phyloP scores from a whole-genome alignment of 2,113 vertebrate species.

The Origma solitaria region DNA sequence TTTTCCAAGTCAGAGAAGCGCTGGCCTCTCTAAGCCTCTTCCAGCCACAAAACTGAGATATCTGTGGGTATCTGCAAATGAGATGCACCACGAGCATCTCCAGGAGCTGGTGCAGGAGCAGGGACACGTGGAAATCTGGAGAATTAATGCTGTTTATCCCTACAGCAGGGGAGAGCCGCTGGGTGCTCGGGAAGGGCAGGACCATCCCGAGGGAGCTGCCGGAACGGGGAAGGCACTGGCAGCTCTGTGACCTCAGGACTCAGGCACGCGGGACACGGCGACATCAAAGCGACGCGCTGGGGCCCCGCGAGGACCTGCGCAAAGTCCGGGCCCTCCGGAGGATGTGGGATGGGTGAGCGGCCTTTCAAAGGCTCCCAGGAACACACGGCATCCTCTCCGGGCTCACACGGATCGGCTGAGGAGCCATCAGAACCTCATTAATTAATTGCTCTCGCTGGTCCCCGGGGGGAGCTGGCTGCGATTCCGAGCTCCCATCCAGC shows the following conservation, averaged over 20 bases:
- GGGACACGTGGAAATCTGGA: rapidly evolving
- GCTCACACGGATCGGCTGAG: no score
- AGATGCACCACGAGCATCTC: background rate
- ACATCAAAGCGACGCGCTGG: conserved; percentile 19
- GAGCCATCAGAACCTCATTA: background rate
- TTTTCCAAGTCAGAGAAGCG: background rate
- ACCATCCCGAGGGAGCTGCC: background rate
- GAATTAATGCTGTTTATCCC: background rate
- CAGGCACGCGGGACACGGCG: background rate
- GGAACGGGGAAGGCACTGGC: background rate
- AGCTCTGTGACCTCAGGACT: background rate
- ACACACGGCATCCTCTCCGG: background rate
- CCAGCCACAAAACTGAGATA: rapidly evolving
- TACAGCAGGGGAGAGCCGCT: background rate
- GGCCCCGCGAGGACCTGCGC: background rate
- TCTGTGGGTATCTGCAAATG: background rate
- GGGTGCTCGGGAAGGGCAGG: background rate
- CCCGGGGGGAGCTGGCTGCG: rapidly evolving
- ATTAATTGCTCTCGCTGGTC: background rate
- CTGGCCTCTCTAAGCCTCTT: background rate
- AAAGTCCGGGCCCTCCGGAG: background rate
- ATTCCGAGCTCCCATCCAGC: background rate
- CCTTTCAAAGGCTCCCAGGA: background rate
- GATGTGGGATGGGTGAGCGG: background rate
- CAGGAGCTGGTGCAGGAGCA: rapidly evolving